These are phyloP conservation scores for Cydia splendana DNA, from an alignment of 1,140 invertebrate species.

Conservation along the genomic window DNA sequence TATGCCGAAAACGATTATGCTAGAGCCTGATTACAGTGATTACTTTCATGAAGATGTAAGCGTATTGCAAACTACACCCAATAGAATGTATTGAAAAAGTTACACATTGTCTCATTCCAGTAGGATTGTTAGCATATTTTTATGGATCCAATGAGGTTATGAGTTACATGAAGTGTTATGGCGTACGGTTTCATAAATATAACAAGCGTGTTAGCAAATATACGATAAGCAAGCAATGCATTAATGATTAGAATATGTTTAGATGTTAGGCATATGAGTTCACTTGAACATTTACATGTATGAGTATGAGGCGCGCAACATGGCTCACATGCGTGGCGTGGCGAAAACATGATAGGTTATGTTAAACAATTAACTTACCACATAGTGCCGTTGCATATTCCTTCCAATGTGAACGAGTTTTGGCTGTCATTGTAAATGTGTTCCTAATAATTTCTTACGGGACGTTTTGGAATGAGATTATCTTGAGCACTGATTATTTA, in stretches of 20 bases:
- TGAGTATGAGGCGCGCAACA: slow-evolving; percentile 8
- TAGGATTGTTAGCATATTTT: neutral
- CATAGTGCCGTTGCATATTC: slow-evolving; percentile 79
- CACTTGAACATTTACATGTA: slow-evolving; percentile 1
- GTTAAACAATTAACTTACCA: slow-evolving; percentile 76
- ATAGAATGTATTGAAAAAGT: too few species aligned
- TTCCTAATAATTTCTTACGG: slow-evolving; percentile 59
- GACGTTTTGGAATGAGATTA: slow-evolving; percentile 77
- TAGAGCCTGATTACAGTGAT: neutral
- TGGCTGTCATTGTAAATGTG: slow-evolving; percentile 70
- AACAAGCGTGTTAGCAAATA: slow-evolving; percentile 7
- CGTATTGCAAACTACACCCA: neutral
- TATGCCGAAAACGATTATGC: slow-evolving; percentile 7
- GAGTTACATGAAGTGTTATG: neutral
- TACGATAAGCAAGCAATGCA: slow-evolving; percentile 1
- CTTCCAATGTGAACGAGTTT: slow-evolving; percentile 78
- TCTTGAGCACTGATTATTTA: slow-evolving; percentile 73
- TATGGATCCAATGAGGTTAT: neutral
- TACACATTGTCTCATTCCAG: too few species aligned
- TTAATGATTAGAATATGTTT: neutral
- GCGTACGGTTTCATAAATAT: neutral
- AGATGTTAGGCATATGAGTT: neutral
- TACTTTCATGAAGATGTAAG: neutral
- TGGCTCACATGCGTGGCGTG: slow-evolving; percentile 19
- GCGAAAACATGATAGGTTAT: slow-evolving; percentile 48